Evolutionary conservation across 1,140 invertebrate genomes (phyloP).

Genomic region (Drosophila triauraria): DNA sequence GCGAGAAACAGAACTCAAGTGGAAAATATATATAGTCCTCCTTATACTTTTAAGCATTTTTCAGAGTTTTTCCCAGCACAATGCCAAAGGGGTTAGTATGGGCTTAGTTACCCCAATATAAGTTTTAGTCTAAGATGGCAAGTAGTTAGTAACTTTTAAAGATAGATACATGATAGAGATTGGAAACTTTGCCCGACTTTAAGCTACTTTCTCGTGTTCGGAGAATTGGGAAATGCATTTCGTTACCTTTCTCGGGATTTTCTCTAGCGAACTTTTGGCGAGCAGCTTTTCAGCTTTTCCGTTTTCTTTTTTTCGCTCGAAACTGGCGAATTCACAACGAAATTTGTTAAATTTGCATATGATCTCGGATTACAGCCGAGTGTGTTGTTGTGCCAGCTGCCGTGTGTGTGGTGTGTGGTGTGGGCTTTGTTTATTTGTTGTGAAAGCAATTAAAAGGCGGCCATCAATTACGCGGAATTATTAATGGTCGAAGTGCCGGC

Average conservation of each 20-base stretch:
- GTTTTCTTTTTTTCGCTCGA: conserved; percentile 48
- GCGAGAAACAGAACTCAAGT: conserved; percentile 26
- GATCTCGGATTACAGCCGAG: conserved; percentile 35
- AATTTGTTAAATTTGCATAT: conserved; percentile 82
- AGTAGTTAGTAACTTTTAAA: conserved; percentile 51
- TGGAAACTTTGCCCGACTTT: conserved; percentile 28
- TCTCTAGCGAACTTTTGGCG: conserved; percentile 62
- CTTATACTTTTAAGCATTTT: conserved; percentile 1
- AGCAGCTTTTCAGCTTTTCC: conserved; percentile 46
- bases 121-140: conserved; percentile 35
- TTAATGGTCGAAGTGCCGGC: conserved; percentile 48
- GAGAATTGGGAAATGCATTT: conserved; percentile 49
- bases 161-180: conserved; percentile 9
- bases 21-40: conserved; percentile 16
- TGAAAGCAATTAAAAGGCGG: conserved; percentile 76
- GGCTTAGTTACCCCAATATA: conserved; percentile 29
- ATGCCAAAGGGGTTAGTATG: conserved; percentile 74
- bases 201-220: conserved; percentile 35
- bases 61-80: conserved; percentile 50
- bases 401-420: conserved; percentile 15
- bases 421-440: conserved; percentile 72
- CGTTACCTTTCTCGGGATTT: conserved; percentile 68
- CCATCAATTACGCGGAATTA: conserved; percentile 79
- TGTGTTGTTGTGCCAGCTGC: conserved; percentile 45
- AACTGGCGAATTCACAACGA: conserved; percentile 74